Evolutionary conservation across 2,113 vertebrate genomes (phyloP).

Genomic region (Martes martes): DNA sequence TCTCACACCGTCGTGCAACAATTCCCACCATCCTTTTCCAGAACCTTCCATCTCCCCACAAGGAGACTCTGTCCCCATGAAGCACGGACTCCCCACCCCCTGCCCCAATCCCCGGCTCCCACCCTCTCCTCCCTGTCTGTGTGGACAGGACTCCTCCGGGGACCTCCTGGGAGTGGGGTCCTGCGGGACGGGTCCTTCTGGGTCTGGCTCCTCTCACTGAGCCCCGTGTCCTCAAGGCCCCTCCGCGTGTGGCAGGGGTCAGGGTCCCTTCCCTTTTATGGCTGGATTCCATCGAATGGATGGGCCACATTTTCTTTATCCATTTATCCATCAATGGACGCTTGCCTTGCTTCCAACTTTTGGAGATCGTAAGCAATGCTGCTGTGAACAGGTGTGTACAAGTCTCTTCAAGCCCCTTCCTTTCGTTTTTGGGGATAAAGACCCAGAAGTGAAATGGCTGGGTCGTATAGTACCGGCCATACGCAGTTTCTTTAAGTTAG

Average conservation of each 20-base stretch:
- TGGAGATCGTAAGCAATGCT: accelerated
- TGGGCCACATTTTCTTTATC: background rate
- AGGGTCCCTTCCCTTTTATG: background rate
- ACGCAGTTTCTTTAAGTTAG: background rate
- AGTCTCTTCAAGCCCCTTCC: background rate
- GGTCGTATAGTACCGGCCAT: background rate
- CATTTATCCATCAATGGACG: background rate
- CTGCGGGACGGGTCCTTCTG: background rate
- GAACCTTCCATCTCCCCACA: background rate
- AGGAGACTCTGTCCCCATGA: background rate
- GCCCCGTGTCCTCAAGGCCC: accelerated
- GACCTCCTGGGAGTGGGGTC: background rate
- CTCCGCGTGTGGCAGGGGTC: background rate
- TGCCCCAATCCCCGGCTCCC: background rate
- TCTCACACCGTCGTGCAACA: background rate
- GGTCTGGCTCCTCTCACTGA: background rate
- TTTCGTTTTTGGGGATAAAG: background rate
- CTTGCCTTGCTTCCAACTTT: background rate
- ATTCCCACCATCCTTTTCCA: background rate
- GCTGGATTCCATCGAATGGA: background rate
- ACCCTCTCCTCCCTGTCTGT: background rate
- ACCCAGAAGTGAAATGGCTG: background rate
- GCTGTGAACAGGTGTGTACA: background rate
- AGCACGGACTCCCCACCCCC: background rate
- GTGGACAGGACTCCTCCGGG: background rate